Evolutionary conservation across 1,140 invertebrate species (phyloP), one percentile per base, ranked within the genome.

Genomic region (Gonatopus flavifemur): DNA sequence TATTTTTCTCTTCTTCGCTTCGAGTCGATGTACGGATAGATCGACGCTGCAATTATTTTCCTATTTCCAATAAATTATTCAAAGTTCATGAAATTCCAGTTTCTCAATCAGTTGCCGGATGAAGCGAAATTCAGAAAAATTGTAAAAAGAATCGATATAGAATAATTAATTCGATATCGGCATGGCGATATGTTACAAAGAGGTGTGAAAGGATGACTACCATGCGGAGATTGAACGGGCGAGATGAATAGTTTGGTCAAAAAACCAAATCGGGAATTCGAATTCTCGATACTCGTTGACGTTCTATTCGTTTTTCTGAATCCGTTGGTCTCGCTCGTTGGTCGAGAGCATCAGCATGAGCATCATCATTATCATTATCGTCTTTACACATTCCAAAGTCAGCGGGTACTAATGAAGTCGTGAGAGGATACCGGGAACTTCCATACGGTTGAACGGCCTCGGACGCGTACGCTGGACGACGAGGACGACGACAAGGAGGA

Each of bases 391-490:
- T 66, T 64, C 59, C 62, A 60, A 52, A 57, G 56, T 46, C 51
- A 56, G 56, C 49, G 53, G 62, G 57, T 62, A 62, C 44, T 66
- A 66, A 66, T 66, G 64, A 66, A 66, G 64, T 64, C 55, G 64
- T 66, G 53, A 59, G 57, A 49, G 49, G 57, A 41, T 47, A 46
- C 39, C 47, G 28, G 52, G 51, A 21, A 4, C 12, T 49, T 46
- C 45, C 12, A 36, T 49, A 39, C 40, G 56, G 57, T 55, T 43
- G 56, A 50, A 58, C 47, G 47, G 22, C 47, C 31, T 36, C 36
- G 20, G 24, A 32, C 35, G 19, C n/a, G n/a, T n/a, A 15, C n/a
- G 31, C 30, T 4, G 32, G 24, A 9, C n/a, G 13, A 33, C 9
- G 32, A 33, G 32, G 15, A n/a, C 30, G 25, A 16, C 25, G 18